Conservation (phyloP, 2,888 invertebrate genomes). For the Pandemis corylana region DNA sequence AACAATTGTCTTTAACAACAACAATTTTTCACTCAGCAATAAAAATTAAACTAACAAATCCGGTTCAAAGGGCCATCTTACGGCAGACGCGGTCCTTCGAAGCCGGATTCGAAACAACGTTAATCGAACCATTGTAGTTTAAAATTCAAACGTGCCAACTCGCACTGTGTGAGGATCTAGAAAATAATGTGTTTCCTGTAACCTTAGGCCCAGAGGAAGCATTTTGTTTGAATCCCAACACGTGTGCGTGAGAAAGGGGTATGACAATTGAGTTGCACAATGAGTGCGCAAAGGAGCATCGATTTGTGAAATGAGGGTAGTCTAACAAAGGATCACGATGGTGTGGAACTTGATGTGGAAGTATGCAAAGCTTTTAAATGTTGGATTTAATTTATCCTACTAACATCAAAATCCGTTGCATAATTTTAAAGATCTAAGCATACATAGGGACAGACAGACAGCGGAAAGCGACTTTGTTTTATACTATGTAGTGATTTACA, state of each 20-base stretch:
- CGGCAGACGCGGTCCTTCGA: slow-evolving; percentile 8
- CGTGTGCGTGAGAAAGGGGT: slow-evolving; percentile 65
- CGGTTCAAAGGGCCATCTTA: slow-evolving; percentile 11
- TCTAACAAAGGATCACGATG: not conserved
- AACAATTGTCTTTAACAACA: too few relatives aligned
- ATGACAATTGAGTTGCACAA: slow-evolving; percentile 37
- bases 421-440: not conserved
- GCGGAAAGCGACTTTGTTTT: too few relatives aligned
- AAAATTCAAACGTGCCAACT: slow-evolving; percentile 65
- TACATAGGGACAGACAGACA: not conserved
- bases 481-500: too few relatives aligned
- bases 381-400: not conserved
- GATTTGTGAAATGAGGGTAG: slow-evolving; percentile 25
- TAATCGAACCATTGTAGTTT: slow-evolving; percentile 12
- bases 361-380: not conserved
- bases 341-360: not conserved
- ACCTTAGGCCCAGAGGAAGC: slow-evolving; percentile 32
- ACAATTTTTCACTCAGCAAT: not conserved
- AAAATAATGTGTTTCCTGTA: slow-evolving; percentile 79
- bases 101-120: slow-evolving; percentile 12
- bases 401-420: too few relatives aligned
- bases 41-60: not conserved
- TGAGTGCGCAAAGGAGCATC: slow-evolving; percentile 27
- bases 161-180: slow-evolving; percentile 63
- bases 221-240: slow-evolving; percentile 47